These are phyloP conservation scores for Chaitophorus viminalis DNA, from an alignment of 2,888 invertebrate genomes.

Conservation along the genomic window DNA sequence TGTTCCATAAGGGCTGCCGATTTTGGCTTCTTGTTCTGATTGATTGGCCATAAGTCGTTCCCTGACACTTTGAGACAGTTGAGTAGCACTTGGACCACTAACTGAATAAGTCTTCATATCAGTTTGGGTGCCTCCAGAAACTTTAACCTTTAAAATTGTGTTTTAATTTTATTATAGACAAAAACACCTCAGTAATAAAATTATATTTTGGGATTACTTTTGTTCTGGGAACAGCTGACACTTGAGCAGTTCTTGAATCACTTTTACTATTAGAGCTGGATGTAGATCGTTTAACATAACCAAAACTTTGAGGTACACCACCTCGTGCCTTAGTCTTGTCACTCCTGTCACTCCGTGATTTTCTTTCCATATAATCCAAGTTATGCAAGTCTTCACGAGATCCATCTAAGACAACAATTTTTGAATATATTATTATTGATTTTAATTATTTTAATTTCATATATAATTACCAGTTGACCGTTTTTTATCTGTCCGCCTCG, in stretches of 20 bases:
- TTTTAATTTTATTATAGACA: constrained; percentile 11
- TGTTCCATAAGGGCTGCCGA: constrained; percentile 63
- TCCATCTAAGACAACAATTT: constrained; percentile 63
- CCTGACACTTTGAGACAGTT: constrained; percentile 85
- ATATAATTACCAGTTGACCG: constrained; percentile 60
- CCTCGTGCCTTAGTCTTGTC: constrained; percentile 72
- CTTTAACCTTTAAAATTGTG: constrained; percentile 72
- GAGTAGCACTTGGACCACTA: constrained; percentile 81
- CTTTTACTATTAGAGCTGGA: constrained; percentile 68
- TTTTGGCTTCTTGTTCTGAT: constrained; percentile 71
- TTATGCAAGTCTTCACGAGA: constrained; percentile 65
- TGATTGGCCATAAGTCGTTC: constrained; percentile 86
- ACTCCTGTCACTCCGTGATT: constrained; percentile 67
- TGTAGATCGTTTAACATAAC: constrained; percentile 79
- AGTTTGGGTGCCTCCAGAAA: constrained; percentile 90
- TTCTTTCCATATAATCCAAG: constrained; percentile 65
- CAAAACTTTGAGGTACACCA: constrained; percentile 84
- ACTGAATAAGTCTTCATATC: constrained; percentile 81
- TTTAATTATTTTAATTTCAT: background rate
- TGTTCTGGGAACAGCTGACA: constrained; percentile 85
- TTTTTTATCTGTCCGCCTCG: constrained; percentile 65
- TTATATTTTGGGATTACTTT: constrained; percentile 70
- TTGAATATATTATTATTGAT: background rate
- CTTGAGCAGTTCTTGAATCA: constrained; percentile 79
- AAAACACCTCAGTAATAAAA: background rate